Conservation (phyloP, 2,797 vertebrate genomes). For the Myotis daubentonii region DNA sequence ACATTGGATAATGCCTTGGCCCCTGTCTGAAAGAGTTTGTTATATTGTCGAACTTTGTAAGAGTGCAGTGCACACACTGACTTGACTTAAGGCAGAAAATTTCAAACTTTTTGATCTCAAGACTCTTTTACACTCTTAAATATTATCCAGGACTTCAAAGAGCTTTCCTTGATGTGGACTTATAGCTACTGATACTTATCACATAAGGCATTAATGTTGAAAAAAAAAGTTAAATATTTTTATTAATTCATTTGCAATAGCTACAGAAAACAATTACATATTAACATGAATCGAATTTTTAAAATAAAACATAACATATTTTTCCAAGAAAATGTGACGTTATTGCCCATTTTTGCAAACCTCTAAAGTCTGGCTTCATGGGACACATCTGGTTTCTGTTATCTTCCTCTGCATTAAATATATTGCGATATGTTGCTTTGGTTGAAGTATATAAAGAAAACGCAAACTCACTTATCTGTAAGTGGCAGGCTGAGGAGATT, state of each 20-base stretch:
- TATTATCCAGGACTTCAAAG: background rate
- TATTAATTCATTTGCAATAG: background rate
- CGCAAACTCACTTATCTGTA: background rate
- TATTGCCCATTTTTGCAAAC: slow-evolving; percentile 4
- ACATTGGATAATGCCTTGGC: background rate
- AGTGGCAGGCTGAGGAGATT: background rate
- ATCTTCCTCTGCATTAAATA: background rate
- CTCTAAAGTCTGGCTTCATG: background rate
- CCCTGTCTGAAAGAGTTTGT: background rate
- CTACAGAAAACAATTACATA: background rate
- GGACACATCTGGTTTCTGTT: background rate
- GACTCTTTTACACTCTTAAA: background rate
- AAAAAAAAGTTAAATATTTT: background rate
- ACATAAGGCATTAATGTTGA: background rate
- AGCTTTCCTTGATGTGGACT: background rate
- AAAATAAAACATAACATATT: background rate
- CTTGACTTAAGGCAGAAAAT: background rate
- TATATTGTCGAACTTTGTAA: slow-evolving; percentile 25
- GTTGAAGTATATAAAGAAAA: background rate
- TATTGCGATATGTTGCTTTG: background rate
- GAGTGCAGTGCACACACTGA: background rate
- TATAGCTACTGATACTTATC: background rate
- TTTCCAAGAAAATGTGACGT: background rate
- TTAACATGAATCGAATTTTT: background rate
- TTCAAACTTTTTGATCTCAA: slow-evolving; percentile 10